Conservation (phyloP, 2,797 vertebrate genomes). For the Liasis olivaceus region DNA sequence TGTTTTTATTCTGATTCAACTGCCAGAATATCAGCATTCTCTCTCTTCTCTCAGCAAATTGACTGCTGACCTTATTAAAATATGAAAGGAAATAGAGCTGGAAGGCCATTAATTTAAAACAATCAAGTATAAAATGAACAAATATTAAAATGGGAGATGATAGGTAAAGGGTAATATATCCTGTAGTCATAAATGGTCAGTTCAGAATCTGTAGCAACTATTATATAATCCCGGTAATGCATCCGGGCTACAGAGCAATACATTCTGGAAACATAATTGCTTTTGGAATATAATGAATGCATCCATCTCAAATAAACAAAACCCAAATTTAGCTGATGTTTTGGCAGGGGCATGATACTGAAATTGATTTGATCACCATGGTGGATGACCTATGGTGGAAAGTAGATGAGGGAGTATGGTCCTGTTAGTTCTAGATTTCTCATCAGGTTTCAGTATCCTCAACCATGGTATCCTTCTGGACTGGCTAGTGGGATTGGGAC, state of each 20-base stretch:
- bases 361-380: background rate
- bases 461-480: background rate
- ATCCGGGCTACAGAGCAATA: constrained; percentile 33
- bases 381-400: background rate
- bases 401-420: background rate
- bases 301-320: constrained; percentile 33
- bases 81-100: constrained; percentile 24
- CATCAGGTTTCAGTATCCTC: background rate
- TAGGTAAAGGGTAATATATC: constrained; percentile 31
- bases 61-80: constrained; percentile 41
- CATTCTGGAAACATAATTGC: constrained; percentile 25
- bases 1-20: background rate
- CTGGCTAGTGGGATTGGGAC: background rate
- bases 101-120: background rate
- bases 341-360: background rate
- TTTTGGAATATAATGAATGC: constrained; percentile 42
- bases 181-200: constrained; percentile 41
- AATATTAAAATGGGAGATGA: constrained; percentile 25
- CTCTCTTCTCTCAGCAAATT: constrained; percentile 13
- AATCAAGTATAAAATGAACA: constrained; percentile 22
- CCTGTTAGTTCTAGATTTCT: background rate
- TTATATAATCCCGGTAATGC: constrained; percentile 41
- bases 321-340: background rate
- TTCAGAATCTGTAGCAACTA: constrained; percentile 31
- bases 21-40: constrained; percentile 2